Evolutionary conservation across 1,140 invertebrate genomes (phyloP).

Genomic region (Lasioglossum albipes): DNA sequence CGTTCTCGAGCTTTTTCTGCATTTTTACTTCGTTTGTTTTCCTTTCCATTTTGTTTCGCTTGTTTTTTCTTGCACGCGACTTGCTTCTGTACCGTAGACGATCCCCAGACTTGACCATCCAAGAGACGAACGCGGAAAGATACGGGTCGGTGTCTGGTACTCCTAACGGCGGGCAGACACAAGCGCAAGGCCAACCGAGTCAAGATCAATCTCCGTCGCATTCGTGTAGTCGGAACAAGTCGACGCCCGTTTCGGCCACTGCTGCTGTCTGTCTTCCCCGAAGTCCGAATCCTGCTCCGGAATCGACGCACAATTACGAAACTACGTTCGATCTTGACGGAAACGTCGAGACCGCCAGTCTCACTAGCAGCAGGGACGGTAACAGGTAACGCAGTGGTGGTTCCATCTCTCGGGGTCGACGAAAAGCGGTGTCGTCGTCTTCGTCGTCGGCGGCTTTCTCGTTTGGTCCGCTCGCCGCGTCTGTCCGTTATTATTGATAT

Average conservation of each 20-base stretch:
- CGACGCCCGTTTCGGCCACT: conserved; percentile 38
- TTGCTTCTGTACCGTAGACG: conserved; percentile 70
- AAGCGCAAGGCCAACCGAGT: conserved; percentile 21
- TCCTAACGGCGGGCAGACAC: conserved; percentile 67
- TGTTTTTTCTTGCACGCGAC: conserved; percentile 46
- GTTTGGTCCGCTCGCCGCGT: no score
- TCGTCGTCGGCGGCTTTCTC: no score
- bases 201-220: conserved; percentile 68
- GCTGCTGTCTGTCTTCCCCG: conserved; percentile 67
- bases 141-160: conserved; percentile 74
- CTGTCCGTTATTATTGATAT: no score
- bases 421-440: background rate
- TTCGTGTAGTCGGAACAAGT: conserved; percentile 76
- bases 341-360: conserved; percentile 88
- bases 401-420: background rate
- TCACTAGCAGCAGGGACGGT: conserved; percentile 84
- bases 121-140: conserved; percentile 76
- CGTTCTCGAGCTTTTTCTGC: no score
- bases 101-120: conserved; percentile 77
- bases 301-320: conserved; percentile 86
- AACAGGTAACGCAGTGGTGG: conserved; percentile 80
- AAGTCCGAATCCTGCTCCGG: conserved; percentile 70
- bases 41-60: conserved; percentile 20
- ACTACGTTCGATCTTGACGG: conserved; percentile 91
- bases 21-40: no score